A percentile compares a stretch with the other conserved stretches of the same genome.
These are phyloP conservation scores for Stichopus chloronotus DNA, from an alignment of 35 echinoderm and acorn worm genomes.

Conservation along the genomic window DNA sequence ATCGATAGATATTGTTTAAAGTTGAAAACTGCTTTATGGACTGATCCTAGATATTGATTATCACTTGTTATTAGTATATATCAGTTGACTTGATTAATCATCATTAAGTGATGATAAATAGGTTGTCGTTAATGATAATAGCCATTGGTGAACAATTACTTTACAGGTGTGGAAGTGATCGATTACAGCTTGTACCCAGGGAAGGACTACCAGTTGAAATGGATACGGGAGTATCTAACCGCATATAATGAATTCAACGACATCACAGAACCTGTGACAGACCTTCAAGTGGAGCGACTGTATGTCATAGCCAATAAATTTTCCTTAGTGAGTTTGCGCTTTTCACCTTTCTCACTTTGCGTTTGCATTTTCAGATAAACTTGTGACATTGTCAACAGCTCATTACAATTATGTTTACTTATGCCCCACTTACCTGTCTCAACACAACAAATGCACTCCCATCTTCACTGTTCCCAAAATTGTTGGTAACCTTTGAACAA, in stretches of 20 bases:
- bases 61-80: background rate
- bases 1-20: no score
- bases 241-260: slow-evolving; percentile 61
- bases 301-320: slow-evolving; percentile 94
- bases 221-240: slow-evolving; percentile 80
- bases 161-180: slow-evolving; percentile 73
- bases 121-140: no score
- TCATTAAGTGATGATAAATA: background rate
- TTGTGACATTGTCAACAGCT: background rate
- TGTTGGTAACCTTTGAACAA: no score
- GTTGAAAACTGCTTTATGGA: no score
- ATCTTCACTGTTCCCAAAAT: no score
- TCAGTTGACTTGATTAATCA: background rate
- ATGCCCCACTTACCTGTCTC: background rate
- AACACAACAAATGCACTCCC: no score
- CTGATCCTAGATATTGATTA: background rate
- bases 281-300: slow-evolving; percentile 70
- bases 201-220: slow-evolving; percentile 81
- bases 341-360: background rate
- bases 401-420: background rate
- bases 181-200: slow-evolving; percentile 89
- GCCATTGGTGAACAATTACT: no score
- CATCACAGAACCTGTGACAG: slow-evolving; percentile 74
- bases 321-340: slow-evolving; percentile 67
- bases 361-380: background rate